Conservation (phyloP, 2,113 vertebrate species). For the Bambusicola thoracicus region DNA sequence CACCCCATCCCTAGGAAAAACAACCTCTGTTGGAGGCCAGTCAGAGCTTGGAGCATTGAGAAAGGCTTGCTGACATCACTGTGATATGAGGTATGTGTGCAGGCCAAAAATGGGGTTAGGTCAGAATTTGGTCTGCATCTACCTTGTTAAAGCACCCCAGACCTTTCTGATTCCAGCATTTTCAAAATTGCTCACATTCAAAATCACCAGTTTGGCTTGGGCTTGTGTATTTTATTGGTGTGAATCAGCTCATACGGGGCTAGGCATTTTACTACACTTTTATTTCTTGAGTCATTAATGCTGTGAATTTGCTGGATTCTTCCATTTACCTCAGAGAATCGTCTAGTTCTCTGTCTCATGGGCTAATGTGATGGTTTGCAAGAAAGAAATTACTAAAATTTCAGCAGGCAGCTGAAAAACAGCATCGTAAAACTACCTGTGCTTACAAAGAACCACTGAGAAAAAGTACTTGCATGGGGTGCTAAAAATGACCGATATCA, state of each 20-base stretch:
- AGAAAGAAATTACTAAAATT: not conserved
- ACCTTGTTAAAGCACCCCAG: not conserved
- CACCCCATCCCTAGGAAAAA: not conserved
- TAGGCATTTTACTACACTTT: not conserved
- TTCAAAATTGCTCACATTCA: not conserved
- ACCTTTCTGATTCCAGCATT: not conserved
- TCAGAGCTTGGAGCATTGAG: not conserved
- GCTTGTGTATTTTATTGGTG: not conserved
- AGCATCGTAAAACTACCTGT: not conserved
- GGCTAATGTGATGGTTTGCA: not conserved
- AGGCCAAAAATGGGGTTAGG: not conserved
- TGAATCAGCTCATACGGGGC: not conserved
- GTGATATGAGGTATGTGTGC: not conserved
- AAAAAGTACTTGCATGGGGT: not conserved
- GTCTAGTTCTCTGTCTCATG: not conserved
- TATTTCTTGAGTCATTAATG: not conserved
- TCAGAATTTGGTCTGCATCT: not conserved
- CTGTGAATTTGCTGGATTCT: not conserved
- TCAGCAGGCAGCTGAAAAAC: not conserved
- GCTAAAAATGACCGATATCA: not conserved
- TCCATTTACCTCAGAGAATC: not conserved
- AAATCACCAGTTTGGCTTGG: not conserved
- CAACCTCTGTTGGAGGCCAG: not conserved
- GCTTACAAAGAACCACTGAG: not conserved
- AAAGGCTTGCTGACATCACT: rapidly evolving